Conservation (phyloP, 2,888 invertebrate genomes). For the Drosophila merina region DNA sequence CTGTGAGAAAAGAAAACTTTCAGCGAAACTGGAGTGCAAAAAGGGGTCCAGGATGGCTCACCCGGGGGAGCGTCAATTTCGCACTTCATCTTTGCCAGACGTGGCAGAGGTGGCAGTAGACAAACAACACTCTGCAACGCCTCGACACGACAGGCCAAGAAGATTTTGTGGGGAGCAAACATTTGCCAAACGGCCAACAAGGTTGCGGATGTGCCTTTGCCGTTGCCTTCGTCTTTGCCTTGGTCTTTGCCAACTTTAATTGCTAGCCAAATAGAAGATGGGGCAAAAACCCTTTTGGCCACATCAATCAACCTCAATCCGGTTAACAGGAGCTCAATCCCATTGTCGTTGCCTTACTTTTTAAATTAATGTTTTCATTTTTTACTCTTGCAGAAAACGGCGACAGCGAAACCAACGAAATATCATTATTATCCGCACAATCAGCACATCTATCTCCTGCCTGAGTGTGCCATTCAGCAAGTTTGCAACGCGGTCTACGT, state of each 20-base stretch:
- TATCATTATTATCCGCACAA: slow-evolving; percentile 97
- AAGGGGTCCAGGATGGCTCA: not conserved
- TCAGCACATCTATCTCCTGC: slow-evolving; percentile 95
- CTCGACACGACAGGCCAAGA: slow-evolving; percentile 18
- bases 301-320: slow-evolving; percentile 28
- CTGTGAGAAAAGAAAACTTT: slow-evolving; percentile 11
- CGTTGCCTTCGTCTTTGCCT: not conserved
- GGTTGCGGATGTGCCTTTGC: not conserved
- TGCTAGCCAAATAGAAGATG: slow-evolving; percentile 35
- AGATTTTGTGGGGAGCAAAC: slow-evolving; percentile 22
- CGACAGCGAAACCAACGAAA: slow-evolving; percentile 93
- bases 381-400: slow-evolving; percentile 87
- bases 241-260: slow-evolving; percentile 23
- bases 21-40: not conserved
- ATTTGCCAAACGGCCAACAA: slow-evolving; percentile 19
- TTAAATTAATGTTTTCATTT: slow-evolving; percentile 15
- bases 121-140: slow-evolving; percentile 44
- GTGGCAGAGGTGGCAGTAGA: slow-evolving; percentile 34
- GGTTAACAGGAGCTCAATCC: slow-evolving; percentile 16
- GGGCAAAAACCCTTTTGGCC: slow-evolving; percentile 32
- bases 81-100: slow-evolving; percentile 44
- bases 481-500: slow-evolving; percentile 97
- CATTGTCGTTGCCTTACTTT: slow-evolving; percentile 24
- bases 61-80: slow-evolving; percentile 55
- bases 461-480: slow-evolving; percentile 97